Conservation (phyloP, 1,140 invertebrate genomes). For the Penaeus indicus region DNA sequence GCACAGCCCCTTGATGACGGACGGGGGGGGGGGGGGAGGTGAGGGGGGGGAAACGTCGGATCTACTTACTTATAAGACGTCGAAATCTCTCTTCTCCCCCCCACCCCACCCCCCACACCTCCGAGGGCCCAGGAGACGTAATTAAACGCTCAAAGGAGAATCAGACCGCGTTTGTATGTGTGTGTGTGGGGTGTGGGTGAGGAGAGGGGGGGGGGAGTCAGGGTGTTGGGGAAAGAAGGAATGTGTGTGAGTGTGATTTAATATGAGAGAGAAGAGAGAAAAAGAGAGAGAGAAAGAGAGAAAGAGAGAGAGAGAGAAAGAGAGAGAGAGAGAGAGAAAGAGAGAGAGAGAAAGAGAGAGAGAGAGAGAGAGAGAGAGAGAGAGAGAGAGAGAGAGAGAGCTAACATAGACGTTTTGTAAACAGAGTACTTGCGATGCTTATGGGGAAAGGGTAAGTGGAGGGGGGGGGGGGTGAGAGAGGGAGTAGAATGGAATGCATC, state of each 20-base stretch:
- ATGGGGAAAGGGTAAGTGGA: no score
- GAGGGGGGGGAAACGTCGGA: no score
- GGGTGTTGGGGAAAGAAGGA: neutral
- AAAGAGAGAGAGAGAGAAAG: no score
- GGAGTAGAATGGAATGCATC: no score
- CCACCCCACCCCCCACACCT: no score
- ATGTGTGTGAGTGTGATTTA: neutral
- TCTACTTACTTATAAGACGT: neutral
- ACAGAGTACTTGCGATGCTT: neutral
- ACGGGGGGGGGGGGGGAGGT: neutral
- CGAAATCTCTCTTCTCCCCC: neutral
- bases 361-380: conserved; percentile 10
- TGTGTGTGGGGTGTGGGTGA: neutral
- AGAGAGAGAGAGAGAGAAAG: no score
- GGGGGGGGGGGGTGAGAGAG: no score
- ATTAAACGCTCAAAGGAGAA: neutral
- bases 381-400: conserved; percentile 1
- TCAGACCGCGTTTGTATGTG: conserved; percentile 1
- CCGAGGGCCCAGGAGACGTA: no score
- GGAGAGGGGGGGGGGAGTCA: neutral
- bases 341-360: no score
- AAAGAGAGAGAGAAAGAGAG: no score
- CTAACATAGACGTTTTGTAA: neutral
- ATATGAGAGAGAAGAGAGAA: no score
- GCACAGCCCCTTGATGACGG: neutral